Percentiles rank a stretch among this genome's conserved stretches.
phyloP scores from a whole-genome alignment of 2,888 invertebrate species.

The Sinhomidia bicolor region DNA sequence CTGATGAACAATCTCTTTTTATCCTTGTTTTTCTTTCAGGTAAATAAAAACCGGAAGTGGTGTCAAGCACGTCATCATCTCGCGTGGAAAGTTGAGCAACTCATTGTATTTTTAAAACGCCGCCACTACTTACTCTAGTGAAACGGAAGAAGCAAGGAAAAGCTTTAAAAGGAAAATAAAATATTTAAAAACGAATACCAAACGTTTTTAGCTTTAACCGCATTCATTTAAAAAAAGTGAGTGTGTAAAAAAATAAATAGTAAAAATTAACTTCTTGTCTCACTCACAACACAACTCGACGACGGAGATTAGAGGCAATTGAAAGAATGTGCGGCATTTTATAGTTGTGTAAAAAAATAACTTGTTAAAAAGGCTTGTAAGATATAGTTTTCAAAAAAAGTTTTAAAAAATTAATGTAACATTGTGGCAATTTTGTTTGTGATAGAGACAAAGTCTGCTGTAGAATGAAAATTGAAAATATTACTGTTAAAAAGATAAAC shows the following conservation, averaged over 20 bases:
- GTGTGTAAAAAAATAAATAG: background rate
- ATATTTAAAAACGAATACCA: background rate
- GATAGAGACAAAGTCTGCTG: constrained; percentile 62
- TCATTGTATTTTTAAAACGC: background rate
- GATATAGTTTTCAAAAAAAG: background rate
- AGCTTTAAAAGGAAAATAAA: too few species aligned
- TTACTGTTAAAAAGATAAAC: background rate
- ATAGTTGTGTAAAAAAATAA: background rate
- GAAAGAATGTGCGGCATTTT: background rate
- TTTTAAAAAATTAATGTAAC: constrained; percentile 28
- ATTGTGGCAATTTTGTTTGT: constrained; percentile 60
- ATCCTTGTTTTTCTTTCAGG: too few species aligned
- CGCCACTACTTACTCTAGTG: background rate
- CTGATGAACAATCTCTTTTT: too few species aligned
- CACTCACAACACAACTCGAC: too few species aligned
- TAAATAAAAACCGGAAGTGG: background rate
- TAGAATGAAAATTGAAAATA: constrained; percentile 21
- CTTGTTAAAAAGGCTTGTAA: background rate
- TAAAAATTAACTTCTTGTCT: background rate
- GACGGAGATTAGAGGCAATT: background rate
- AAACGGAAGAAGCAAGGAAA: background rate
- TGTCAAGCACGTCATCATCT: background rate
- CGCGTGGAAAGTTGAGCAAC: background rate
- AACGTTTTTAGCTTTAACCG: background rate
- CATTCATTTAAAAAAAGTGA: background rate